phyloP scores from a whole-genome alignment of 2,797 vertebrate genomes.

The Danio aesculapii region DNA sequence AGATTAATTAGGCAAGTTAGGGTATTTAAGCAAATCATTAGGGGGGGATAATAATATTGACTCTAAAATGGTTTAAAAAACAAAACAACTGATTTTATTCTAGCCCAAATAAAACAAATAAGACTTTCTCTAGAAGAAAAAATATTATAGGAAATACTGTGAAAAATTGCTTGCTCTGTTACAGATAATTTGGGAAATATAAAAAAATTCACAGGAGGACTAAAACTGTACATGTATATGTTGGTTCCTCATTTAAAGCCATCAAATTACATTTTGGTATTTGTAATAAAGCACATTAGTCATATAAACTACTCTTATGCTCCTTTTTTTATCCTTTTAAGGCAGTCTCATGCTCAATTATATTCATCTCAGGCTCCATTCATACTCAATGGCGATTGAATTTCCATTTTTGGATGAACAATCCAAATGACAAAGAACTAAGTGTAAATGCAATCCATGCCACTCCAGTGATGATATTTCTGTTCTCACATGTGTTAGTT shows the following conservation, averaged over 20 bases:
- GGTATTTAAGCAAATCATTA: no score
- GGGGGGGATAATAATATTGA: no score
- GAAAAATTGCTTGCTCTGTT: no score
- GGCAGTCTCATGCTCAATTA: background rate
- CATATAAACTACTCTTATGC: background rate
- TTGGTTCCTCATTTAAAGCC: background rate
- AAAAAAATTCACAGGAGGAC: no score
- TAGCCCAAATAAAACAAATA: no score
- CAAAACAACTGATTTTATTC: no score
- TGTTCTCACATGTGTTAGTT: constrained; percentile 24
- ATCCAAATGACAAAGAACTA: background rate
- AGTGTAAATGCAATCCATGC: constrained; percentile 9
- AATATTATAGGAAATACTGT: no score
- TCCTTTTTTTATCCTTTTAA: background rate
- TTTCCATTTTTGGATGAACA: background rate
- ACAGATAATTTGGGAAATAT: no score
- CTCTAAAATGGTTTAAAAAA: no score
- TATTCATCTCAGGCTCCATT: background rate
- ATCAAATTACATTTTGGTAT: background rate
- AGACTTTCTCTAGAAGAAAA: no score
- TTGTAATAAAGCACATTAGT: background rate
- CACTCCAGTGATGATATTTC: constrained; percentile 5
- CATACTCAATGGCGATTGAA: background rate
- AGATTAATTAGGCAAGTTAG: no score
- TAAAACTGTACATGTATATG: no score